Percentiles rank a stretch among this genome's conserved stretches.
These are phyloP conservation scores for Zoanthus sansibaricus DNA, from an alignment of 92 coral and sea anemone species.

Conservation along the genomic window DNA sequence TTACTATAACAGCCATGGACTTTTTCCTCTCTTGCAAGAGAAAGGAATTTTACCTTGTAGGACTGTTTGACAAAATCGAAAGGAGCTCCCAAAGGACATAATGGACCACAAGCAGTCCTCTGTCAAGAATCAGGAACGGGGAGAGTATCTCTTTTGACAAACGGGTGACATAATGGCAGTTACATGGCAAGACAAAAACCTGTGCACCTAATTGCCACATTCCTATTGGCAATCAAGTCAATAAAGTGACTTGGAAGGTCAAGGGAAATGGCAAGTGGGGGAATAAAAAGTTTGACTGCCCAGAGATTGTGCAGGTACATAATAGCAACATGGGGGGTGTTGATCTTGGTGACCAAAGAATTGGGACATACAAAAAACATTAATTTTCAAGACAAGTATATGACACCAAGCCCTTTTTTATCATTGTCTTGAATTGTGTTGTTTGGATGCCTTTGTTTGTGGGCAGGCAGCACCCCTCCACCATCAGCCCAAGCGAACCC, in stretches of 20 bases:
- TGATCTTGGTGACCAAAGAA: constrained; percentile 48
- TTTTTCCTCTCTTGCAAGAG: not conserved
- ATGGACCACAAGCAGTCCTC: constrained; percentile 39
- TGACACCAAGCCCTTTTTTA: constrained; percentile 37
- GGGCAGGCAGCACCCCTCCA: constrained; percentile 24
- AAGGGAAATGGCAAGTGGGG: constrained; percentile 33
- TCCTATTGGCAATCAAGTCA: constrained; percentile 25
- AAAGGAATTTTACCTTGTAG: not conserved
- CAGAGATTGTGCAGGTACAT: constrained; percentile 23
- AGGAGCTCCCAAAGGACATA: constrained; percentile 50
- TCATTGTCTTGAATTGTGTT: constrained; percentile 46
- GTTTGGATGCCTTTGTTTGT: constrained; percentile 46
- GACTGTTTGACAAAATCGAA: constrained; percentile 1
- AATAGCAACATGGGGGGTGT: constrained; percentile 48
- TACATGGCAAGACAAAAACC: constrained; percentile 71
- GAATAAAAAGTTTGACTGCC: constrained; percentile 43
- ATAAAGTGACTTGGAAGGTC: constrained; percentile 20
- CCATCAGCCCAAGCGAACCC: constrained; percentile 19
- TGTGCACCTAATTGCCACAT: constrained; percentile 48
- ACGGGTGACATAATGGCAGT: constrained; percentile 41
- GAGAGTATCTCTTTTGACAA: constrained; percentile 41
- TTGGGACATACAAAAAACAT: constrained; percentile 35
- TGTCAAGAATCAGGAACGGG: constrained; percentile 43
- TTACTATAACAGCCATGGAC: not conserved
- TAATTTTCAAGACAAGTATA: constrained; percentile 36